Evolutionary conservation across 1,140 invertebrate genomes (phyloP), one percentile per base, ranked within the genome.

Genomic region (Apis florea): DNA sequence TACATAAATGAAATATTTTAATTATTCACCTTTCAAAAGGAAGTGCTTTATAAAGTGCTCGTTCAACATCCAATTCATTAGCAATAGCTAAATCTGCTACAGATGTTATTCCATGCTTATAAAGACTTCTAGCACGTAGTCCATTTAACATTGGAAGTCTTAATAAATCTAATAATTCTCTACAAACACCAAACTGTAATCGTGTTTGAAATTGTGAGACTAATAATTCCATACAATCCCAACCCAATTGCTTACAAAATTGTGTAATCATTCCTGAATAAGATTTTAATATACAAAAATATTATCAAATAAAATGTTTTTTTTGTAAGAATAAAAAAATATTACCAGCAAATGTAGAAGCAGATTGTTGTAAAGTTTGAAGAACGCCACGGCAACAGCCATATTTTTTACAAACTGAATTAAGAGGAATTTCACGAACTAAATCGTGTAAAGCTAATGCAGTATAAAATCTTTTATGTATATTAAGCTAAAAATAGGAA

Each of bases 301-400:
- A 15, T 40, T 12, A 31, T 15, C 24, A 17, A 13, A 5, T 47
- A 17, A 4, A 24, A 19, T 24, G 5, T 40, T 63, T 54, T 31
- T 10, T 26, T 49, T 5, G 15, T 64, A 58, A 3, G 4, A 1
- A 54, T 12, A 24, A 54, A 15, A 58, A 54, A 53, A 67, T 31
- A 63, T 75, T 95, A 96, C 98, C 98, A 72, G 99, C 98, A 96
- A 99, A 99, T 49, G 98, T 98, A 51, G 98, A 96, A n/a, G 98
- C 96, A 69, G 97, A 96, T 91, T 99, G 98, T 93, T 99, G 99
- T 49, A 99, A 94, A 84, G 97, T 96, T 94, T 99, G 99, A 9
- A 97, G 90, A 93, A 98, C 96, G 75, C 98, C 99, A 84, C 98
- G 96, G 80, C 96, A 96, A 91, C 97, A 98, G 70, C 96, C 96